phyloP scores from a whole-genome alignment of 2,797 vertebrate genomes.

The Nannoperca australis region DNA sequence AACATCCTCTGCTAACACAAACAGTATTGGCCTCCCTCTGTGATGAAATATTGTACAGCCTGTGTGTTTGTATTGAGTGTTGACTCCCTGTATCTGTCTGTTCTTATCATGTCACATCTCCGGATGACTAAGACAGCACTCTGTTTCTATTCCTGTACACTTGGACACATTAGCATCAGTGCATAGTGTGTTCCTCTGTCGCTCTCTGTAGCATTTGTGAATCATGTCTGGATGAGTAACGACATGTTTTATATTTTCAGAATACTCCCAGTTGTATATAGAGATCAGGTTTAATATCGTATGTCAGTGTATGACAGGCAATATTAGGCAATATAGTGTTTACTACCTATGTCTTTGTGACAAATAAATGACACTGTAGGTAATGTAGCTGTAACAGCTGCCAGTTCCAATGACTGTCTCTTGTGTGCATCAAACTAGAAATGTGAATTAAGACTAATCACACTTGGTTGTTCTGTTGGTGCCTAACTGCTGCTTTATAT shows the following conservation, averaged over 20 bases:
- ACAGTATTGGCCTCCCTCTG: conserved; percentile 54
- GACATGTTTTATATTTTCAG: conserved; percentile 59
- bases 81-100: conserved; percentile 71
- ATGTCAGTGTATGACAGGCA: conserved; percentile 34
- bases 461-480: neutral
- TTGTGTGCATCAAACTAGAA: conserved; percentile 8
- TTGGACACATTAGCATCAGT: conserved; percentile 68
- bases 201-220: conserved; percentile 54
- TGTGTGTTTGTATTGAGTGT: conserved; percentile 70
- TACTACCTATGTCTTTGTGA: conserved; percentile 21
- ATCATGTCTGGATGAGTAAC: conserved; percentile 57
- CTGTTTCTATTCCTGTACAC: conserved; percentile 68
- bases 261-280: conserved; percentile 36
- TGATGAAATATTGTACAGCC: conserved; percentile 54
- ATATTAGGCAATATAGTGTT: neutral
- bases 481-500: neutral
- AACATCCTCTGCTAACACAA: conserved; percentile 40
- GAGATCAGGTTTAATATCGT: conserved; percentile 48
- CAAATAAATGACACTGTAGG: neutral
- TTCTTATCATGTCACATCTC: conserved; percentile 73
- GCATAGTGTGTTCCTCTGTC: conserved; percentile 57
- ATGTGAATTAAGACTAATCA: conserved; percentile 1
- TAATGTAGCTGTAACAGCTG: conserved; percentile 9
- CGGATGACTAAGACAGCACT: conserved; percentile 63
- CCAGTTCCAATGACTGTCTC: conserved; percentile 9